These are phyloP conservation scores for Idaea aversata DNA, from an alignment of 2,888 invertebrate genomes.

Conservation along the genomic window DNA sequence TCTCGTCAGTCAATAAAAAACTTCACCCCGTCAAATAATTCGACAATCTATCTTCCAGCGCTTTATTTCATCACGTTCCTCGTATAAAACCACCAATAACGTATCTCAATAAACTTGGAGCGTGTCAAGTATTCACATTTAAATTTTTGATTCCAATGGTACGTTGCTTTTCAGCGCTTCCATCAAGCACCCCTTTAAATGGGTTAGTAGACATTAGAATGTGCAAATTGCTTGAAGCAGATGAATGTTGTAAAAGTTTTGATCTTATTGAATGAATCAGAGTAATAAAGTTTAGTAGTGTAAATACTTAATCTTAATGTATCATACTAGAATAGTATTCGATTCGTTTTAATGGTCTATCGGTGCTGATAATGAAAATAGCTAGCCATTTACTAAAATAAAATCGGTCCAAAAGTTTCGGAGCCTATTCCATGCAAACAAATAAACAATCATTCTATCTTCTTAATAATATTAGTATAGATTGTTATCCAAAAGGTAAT, in stretches of 20 bases:
- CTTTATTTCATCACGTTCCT: constrained; percentile 36
- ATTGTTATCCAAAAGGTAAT: no score
- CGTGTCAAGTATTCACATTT: constrained; percentile 64
- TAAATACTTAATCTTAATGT: no score
- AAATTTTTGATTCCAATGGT: constrained; percentile 68
- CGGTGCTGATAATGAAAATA: no score
- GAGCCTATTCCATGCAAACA: no score
- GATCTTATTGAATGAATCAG: constrained; percentile 50
- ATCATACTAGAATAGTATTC: no score
- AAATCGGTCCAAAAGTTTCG: no score
- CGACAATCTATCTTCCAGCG: constrained; percentile 7
- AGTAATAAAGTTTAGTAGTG: not conserved
- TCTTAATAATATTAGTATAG: no score
- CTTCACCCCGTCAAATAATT: constrained; percentile 10
- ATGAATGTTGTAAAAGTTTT: constrained; percentile 47
- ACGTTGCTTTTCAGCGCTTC: constrained; percentile 53
- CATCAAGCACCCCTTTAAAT: constrained; percentile 54
- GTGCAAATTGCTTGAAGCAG: constrained; percentile 48
- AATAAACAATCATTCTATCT: no score
- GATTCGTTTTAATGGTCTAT: no score
- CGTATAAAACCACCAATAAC: constrained; percentile 44
- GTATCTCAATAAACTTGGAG: constrained; percentile 57
- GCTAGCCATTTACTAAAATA: no score
- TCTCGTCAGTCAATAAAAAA: not conserved
- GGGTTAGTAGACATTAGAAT: constrained; percentile 49